phyloP scores from a whole-genome alignment of 1,140 invertebrate genomes.

The Druon quercuslanigerum region DNA sequence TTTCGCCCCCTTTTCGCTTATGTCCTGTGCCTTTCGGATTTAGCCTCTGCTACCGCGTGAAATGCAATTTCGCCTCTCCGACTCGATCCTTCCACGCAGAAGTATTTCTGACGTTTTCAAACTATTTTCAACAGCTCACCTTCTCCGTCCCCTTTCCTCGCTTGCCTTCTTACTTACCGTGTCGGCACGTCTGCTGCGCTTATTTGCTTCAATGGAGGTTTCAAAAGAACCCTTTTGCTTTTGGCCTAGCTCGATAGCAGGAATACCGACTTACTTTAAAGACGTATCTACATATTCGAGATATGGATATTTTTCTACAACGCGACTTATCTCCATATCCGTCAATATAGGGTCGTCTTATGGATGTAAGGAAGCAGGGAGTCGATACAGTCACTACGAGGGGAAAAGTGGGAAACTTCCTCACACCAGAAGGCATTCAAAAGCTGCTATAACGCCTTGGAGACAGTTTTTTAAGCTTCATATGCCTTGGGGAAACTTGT shows the following conservation, averaged over 20 bases:
- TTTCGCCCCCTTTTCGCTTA: conserved; percentile 31
- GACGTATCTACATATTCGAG: no score
- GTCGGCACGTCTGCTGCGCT: conserved; percentile 6
- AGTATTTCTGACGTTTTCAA: conserved; percentile 64
- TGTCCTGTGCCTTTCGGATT: conserved; percentile 54
- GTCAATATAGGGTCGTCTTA: no score
- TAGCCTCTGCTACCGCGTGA: conserved; percentile 46
- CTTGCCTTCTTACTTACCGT: not conserved
- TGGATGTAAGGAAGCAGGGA: no score
- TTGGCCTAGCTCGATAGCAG: not conserved
- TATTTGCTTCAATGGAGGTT: conserved; percentile 21
- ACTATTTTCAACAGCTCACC: conserved; percentile 60
- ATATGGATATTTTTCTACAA: no score
- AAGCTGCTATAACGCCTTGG: no score
- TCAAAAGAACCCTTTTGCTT: not conserved
- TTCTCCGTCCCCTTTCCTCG: conserved; percentile 37
- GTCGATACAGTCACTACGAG: no score
- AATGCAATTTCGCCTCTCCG: conserved; percentile 64
- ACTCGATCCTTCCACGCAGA: conserved; percentile 51
- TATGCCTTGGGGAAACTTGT: no score
- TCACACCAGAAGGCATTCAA: no score
- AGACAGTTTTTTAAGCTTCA: no score
- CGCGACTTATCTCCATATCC: no score
- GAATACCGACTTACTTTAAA: not conserved
- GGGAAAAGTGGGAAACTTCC: no score